A percentile compares a stretch with the other conserved stretches of the same genome.
Evolutionary conservation across 2,113 vertebrate genomes (phyloP).

Genomic region (Labeo catla): DNA sequence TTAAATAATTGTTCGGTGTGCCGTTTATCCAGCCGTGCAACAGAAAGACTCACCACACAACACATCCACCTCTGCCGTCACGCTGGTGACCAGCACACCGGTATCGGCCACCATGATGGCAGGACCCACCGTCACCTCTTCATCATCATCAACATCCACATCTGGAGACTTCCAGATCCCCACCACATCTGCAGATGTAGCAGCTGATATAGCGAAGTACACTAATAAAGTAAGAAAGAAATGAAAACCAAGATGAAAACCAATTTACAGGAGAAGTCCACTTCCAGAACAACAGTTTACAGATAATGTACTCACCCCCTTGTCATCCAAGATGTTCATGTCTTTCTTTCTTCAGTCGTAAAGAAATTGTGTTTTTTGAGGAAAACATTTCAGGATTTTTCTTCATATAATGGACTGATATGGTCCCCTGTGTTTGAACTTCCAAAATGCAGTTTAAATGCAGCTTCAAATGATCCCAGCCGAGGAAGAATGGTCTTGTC

Average conservation of each 20-base stretch:
- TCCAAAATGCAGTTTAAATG: no score
- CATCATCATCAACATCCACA: constrained; percentile 74
- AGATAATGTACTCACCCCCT: no score
- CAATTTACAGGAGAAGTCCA: not conserved
- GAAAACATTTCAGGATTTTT: no score
- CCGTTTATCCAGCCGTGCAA: constrained; percentile 82
- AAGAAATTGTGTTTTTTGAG: no score
- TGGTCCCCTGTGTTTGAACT: no score
- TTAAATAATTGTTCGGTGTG: no score
- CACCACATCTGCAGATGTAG: constrained; percentile 93
- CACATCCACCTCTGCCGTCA: constrained; percentile 89
- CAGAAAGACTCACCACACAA: constrained; percentile 91
- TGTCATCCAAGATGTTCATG: no score
- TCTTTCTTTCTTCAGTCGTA: no score
- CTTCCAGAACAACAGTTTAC: no score
- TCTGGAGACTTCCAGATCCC: constrained; percentile 87
- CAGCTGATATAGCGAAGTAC: constrained; percentile 96
- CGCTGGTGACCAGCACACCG: constrained; percentile 89
- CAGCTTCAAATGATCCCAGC: no score
- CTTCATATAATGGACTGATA: no score
- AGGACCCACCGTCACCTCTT: constrained; percentile 76
- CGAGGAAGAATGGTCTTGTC: no score
- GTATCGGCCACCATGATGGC: constrained; percentile 82
- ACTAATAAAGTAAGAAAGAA: constrained; percentile 89
- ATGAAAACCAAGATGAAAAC: not conserved